Percentiles rank a stretch among this genome's conserved stretches.
Evolutionary conservation across 2,888 invertebrate genomes (phyloP).

Genomic region (Portevinia maculata): DNA sequence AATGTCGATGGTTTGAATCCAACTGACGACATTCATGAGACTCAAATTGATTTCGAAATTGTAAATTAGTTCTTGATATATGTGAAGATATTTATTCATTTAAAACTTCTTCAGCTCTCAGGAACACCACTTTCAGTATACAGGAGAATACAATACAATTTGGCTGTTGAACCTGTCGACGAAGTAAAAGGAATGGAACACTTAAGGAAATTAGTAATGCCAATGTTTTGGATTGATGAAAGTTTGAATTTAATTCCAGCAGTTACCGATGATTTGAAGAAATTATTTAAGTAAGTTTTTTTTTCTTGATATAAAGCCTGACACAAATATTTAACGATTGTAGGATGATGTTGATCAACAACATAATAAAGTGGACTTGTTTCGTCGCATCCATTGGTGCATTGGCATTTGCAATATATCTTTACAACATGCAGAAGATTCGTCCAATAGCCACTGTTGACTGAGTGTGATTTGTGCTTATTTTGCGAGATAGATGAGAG

Average conservation of each 20-base stretch:
- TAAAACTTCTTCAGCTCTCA: slow-evolving; percentile 47
- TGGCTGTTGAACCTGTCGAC: slow-evolving; percentile 85
- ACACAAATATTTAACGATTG: neutral
- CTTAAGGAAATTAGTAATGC: slow-evolving; percentile 86
- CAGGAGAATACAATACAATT: slow-evolving; percentile 89
- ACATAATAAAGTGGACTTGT: slow-evolving; percentile 22
- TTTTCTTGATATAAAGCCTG: too few relatives aligned
- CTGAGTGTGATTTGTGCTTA: too few relatives aligned
- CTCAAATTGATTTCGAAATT: slow-evolving; percentile 90
- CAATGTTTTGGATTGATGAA: slow-evolving; percentile 92
- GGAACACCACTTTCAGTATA: slow-evolving; percentile 88
- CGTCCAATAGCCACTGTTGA: neutral
- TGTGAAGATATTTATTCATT: neutral
- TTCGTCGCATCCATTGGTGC: neutral
- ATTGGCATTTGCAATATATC: slow-evolving; percentile 7
- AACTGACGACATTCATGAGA: slow-evolving; percentile 87
- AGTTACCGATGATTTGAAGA: slow-evolving; percentile 75
- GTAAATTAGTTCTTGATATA: slow-evolving; percentile 81
- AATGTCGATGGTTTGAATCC: slow-evolving; percentile 85
- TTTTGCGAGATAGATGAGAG: too few relatives aligned
- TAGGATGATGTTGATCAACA: slow-evolving; percentile 18
- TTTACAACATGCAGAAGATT: neutral
- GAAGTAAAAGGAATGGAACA: slow-evolving; percentile 87
- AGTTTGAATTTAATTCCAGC: slow-evolving; percentile 80
- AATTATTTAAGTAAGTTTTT: slow-evolving; percentile 77